A percentile compares a stretch with the other conserved stretches of the same genome.
Evolutionary conservation across 1,140 invertebrate genomes (phyloP).

Genomic region (Platyscapa corneri): DNA sequence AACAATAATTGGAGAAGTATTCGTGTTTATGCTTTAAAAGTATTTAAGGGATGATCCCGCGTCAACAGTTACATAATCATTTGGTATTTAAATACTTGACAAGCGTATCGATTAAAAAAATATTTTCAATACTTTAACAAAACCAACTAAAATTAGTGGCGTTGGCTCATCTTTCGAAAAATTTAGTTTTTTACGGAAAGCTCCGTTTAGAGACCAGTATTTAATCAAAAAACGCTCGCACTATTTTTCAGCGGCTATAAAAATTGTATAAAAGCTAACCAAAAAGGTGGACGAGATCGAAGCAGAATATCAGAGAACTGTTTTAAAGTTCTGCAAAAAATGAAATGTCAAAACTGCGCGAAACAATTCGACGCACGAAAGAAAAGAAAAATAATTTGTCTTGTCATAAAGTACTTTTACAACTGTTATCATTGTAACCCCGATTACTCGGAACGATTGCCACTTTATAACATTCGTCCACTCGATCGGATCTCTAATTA

Average conservation of each 20-base stretch:
- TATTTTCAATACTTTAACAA: too few species aligned
- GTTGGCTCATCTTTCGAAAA: too few species aligned
- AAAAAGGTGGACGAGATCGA: too few species aligned
- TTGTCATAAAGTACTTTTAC: neutral
- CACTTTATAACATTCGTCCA: slow-evolving; percentile 12
- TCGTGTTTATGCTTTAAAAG: neutral
- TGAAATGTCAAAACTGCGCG: too few species aligned
- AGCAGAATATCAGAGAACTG: too few species aligned
- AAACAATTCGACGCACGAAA: neutral
- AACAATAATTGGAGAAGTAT: neutral
- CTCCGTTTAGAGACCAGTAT: neutral
- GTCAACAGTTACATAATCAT: too few species aligned
- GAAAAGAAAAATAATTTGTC: neutral
- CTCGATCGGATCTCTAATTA: slow-evolving; percentile 14
- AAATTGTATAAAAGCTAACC: neutral
- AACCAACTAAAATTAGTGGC: too few species aligned
- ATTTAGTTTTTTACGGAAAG: neutral
- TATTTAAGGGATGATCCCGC: neutral
- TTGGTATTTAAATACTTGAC: too few species aligned
- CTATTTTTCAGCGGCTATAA: neutral
- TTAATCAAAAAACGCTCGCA: neutral
- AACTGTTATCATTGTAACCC: neutral
- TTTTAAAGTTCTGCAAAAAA: too few species aligned
- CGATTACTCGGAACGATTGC: slow-evolving; percentile 1
- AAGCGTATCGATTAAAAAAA: too few species aligned